Evolutionary conservation across 2,113 vertebrate genomes (phyloP).

Genomic region (Gobius niger): DNA sequence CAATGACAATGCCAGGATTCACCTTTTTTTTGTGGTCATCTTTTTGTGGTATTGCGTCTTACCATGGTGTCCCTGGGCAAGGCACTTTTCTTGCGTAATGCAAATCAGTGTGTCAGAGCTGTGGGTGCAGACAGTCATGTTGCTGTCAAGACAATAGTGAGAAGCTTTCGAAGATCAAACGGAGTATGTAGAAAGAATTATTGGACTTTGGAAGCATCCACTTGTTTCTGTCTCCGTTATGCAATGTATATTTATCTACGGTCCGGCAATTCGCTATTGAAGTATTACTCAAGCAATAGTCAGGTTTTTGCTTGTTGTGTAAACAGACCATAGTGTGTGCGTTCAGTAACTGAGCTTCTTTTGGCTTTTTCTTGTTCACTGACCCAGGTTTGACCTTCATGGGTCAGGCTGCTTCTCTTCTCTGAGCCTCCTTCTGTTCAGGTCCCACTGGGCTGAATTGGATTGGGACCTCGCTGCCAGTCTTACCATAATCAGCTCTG

Average conservation of each 20-base stretch:
- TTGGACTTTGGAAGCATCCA: neutral
- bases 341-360: neutral
- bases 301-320: neutral
- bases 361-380: constrained; percentile 14
- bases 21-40: no score
- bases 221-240: neutral
- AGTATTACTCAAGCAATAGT: neutral
- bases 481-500: constrained; percentile 70
- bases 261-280: neutral
- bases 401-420: constrained; percentile 17
- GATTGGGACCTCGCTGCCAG: constrained; percentile 50
- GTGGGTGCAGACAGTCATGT: no score
- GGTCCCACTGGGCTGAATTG: constrained; percentile 47
- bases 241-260: neutral
- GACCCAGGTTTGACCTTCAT: constrained; percentile 47
- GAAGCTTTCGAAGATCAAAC: no score
- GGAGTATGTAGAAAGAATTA: no score
- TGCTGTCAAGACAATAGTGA: no score
- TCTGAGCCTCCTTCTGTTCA: constrained; percentile 51
- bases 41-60: no score
- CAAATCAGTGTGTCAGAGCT: no score
- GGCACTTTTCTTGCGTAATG: no score
- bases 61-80: no score
- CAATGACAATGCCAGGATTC: no score
- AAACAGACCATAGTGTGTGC: neutral